These are phyloP conservation scores for Neoseiulus cucumeris DNA, from an alignment of 1,140 invertebrate genomes.

Conservation along the genomic window DNA sequence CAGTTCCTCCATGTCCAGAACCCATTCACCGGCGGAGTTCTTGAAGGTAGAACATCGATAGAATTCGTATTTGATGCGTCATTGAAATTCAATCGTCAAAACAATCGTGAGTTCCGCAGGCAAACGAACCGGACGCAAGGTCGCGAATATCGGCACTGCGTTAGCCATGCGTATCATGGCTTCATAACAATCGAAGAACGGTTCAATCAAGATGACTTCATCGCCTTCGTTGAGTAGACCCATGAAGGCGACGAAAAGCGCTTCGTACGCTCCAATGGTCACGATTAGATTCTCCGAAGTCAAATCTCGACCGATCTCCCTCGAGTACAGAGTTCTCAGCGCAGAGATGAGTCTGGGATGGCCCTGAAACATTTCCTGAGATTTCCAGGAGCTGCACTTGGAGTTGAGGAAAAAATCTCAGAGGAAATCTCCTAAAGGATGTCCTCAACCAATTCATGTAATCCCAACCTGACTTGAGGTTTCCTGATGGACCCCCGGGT, in stretches of 20 bases:
- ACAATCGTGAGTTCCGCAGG: not conserved
- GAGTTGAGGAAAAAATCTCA: too few species aligned
- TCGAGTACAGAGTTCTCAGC: constrained; percentile 29
- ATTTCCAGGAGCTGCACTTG: too few species aligned
- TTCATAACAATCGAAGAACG: constrained; percentile 91
- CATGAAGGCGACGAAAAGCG: constrained; percentile 29
- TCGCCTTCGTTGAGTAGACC: constrained; percentile 32
- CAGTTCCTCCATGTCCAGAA: constrained; percentile 59
- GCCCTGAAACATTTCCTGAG: constrained; percentile 28
- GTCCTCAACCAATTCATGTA: too few species aligned
- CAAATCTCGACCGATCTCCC: constrained; percentile 26
- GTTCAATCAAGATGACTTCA: constrained; percentile 75
- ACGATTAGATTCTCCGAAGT: constrained; percentile 32
- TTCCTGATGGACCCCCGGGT: not conserved
- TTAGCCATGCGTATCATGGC: constrained; percentile 73
- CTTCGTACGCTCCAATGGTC: constrained; percentile 34
- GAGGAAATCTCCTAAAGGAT: too few species aligned
- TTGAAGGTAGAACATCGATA: not conserved
- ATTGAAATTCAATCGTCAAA: not conserved
- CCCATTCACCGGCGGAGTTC: constrained; percentile 60
- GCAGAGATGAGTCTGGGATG: constrained; percentile 32
- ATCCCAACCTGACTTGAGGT: not conserved
- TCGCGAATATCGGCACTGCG: constrained; percentile 62
- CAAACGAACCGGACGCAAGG: constrained; percentile 49
- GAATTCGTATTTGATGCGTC: too few species aligned